Percentiles rank a stretch among this genome's conserved stretches.
Evolutionary conservation across 2,888 invertebrate genomes (phyloP).

Genomic region (Leptinotarsa tumamoca): DNA sequence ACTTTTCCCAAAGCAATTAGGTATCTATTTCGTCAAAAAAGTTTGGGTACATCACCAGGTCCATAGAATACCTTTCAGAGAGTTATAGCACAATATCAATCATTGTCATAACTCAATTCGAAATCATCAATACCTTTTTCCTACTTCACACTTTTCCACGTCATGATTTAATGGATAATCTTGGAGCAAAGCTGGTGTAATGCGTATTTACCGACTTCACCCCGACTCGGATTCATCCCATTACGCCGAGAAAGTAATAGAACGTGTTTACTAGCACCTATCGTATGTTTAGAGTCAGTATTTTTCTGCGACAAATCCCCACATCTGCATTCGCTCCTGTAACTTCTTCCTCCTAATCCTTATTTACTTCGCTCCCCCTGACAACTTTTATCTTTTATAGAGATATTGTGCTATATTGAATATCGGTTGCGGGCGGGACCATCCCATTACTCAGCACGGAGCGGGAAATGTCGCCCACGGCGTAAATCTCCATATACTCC

Average conservation of each 20-base stretch:
- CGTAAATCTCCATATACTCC: slow-evolving; percentile 54
- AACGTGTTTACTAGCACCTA: slow-evolving; percentile 39
- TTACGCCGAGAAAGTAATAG: slow-evolving; percentile 26
- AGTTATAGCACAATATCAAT: not conserved
- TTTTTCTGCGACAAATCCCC: slow-evolving; percentile 58
- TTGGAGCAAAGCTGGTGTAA: not conserved
- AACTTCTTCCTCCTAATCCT: slow-evolving; percentile 61
- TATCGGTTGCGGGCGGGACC: slow-evolving; percentile 58
- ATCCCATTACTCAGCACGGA: slow-evolving; percentile 40
- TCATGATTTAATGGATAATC: slow-evolving; percentile 1
- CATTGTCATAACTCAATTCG: not conserved
- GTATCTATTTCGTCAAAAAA: too few relatives aligned
- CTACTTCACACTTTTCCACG: not conserved
- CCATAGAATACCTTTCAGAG: not conserved
- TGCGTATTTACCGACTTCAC: slow-evolving; percentile 5
- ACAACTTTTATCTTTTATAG: slow-evolving; percentile 61
- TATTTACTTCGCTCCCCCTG: slow-evolving; percentile 53
- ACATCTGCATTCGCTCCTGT: slow-evolving; percentile 59
- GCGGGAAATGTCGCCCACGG: slow-evolving; percentile 45
- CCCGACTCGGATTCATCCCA: slow-evolving; percentile 13
- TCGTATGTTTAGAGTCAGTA: slow-evolving; percentile 52
- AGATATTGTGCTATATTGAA: slow-evolving; percentile 62
- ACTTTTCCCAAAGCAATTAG: too few relatives aligned
- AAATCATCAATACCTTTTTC: not conserved
- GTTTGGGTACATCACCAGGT: too few relatives aligned